Evolutionary conservation across 2,888 invertebrate genomes (phyloP), one percentile per base, ranked within the genome.

Genomic region (Drosophila testacea): DNA sequence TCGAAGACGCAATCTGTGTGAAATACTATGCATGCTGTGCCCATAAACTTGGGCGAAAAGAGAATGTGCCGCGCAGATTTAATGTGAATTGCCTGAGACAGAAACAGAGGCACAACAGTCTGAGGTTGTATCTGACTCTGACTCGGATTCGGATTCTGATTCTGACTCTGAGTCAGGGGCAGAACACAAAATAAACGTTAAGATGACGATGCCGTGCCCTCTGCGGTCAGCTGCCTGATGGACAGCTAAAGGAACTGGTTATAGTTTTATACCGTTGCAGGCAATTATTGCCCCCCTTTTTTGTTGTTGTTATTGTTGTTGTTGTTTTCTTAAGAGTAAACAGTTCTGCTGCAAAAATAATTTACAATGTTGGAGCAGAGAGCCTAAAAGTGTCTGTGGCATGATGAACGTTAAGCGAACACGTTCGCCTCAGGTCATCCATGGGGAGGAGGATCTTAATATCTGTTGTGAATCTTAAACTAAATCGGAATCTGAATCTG

Each of bases 221-320:
- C 83, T 85, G 83, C 81, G 89, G 84, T 84, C 83, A 86, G 83
- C 88, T 83, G 88, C 73, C 86, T 85, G 88, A 85, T 83, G 83
- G 84, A 86, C 83, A 79, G 73, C 69, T 78, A 73, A 68, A 50
- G 76, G 65, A 88, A 88, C 84, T 76, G 89, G 82, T 87, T 87
- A 79, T 39, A 65, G 57, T 39, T 50, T 50, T 41, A 61, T 87
- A 84, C 87, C 88, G 89, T 84, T 84, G 82, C 72, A 60, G 79
- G 81, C 89, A 90, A 90, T 90, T 90, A 90, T 74, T 69, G 66
- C 74, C 46, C 54, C 36, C 32, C 60, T 7, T 36, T 42, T 36
- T 38, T 51, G 32, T 32, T 32, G 32, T 22, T 22, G 22, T 22
- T 1, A 2, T 22, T 22, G 22, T 22, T 22, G 22, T 22, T 22